These are phyloP conservation scores for Cotesia chilonis DNA, from an alignment of 1,140 invertebrate species.

Conservation along the genomic window DNA sequence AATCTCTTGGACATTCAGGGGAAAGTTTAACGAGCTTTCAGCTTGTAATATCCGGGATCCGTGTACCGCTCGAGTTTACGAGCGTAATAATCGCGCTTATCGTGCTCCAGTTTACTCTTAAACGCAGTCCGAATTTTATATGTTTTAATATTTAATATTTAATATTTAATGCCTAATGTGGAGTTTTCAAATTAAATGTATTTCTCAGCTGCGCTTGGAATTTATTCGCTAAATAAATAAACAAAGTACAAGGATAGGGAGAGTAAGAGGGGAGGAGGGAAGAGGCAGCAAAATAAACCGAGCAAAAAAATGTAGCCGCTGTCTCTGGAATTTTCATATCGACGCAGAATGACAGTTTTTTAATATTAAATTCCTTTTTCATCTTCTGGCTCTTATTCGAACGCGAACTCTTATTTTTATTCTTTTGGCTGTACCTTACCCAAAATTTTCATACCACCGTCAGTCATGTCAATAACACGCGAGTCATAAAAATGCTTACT, in stretches of 20 bases:
- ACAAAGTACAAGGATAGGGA: neutral
- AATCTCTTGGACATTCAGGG: slow-evolving; percentile 35
- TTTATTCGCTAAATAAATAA: neutral
- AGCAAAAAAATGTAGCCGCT: slow-evolving; percentile 47
- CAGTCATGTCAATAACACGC: neutral
- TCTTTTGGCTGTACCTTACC: too few species aligned
- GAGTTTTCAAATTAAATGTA: slow-evolving; percentile 8
- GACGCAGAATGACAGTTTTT: slow-evolving; percentile 64
- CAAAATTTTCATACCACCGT: slow-evolving; percentile 29
- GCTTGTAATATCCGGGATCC: slow-evolving; percentile 42
- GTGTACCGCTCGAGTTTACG: slow-evolving; percentile 41
- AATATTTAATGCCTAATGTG: neutral
- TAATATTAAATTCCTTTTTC: slow-evolving; percentile 65
- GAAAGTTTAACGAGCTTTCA: slow-evolving; percentile 42
- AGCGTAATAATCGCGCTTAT: slow-evolving; percentile 38
- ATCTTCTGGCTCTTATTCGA: slow-evolving; percentile 35
- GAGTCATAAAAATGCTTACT: too few species aligned
- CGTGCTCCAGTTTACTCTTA: slow-evolving; percentile 5
- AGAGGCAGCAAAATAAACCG: slow-evolving; percentile 13
- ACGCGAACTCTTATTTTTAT: slow-evolving; percentile 12
- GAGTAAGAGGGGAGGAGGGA: neutral
- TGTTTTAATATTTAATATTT: neutral
- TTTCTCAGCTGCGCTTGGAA: neutral
- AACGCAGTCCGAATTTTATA: slow-evolving; percentile 9
- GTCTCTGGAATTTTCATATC: slow-evolving; percentile 66